Evolutionary conservation across 2,797 vertebrate genomes (phyloP).

Genomic region (Hemibagrus guttatus): DNA sequence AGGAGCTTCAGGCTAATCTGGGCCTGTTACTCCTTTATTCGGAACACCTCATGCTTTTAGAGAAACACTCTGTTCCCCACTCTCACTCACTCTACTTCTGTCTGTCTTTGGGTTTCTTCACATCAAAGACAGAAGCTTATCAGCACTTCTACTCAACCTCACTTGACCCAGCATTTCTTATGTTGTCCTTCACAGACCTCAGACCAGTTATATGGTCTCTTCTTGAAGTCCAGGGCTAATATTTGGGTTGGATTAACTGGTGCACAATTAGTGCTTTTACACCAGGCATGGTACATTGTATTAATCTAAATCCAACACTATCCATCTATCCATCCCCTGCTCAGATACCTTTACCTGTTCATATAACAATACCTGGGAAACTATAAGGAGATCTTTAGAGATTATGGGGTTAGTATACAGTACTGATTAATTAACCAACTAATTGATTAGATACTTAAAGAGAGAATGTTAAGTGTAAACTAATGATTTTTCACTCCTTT

Average conservation of each 20-base stretch:
- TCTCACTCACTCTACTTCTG: background rate
- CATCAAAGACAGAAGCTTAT: background rate
- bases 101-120: background rate
- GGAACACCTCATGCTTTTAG: background rate
- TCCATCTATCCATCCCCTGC: background rate
- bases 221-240: background rate
- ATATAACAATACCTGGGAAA: background rate
- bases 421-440: too few species aligned
- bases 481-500: background rate
- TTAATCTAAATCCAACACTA: background rate
- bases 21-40: background rate
- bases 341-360: background rate
- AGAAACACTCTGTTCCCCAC: slow-evolving; percentile 6
- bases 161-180: background rate
- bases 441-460: background rate
- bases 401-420: background rate
- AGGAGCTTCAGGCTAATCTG: slow-evolving; percentile 22
- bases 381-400: background rate
- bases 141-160: background rate
- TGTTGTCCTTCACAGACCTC: background rate
- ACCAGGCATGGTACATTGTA: background rate
- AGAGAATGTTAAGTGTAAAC: too few species aligned
- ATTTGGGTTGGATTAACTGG: background rate
- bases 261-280: background rate
- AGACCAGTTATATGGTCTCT: background rate